Base-by-base conservation (phyloP, 2,888 invertebrate species). In the Pammene fasciana region DNA sequence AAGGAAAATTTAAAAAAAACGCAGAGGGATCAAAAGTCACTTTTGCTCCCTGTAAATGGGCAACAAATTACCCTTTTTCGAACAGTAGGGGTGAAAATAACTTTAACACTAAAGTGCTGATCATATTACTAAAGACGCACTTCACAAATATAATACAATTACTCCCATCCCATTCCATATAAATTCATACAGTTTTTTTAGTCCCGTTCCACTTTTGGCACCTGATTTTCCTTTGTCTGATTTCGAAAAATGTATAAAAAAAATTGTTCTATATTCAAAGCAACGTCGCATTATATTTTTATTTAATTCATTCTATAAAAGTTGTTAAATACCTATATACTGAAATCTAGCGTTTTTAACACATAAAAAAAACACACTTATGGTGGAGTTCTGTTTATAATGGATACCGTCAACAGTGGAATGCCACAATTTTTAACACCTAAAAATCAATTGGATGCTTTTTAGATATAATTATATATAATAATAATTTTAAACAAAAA, bases 311-410 rank as follows among this genome's bases (percentile, higher is more conserved):
- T 67, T 64, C 18, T 67, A 64, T 41, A 55, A 73, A 73, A 70
- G 36, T 38, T 73, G 65, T 70, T 70, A 73, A 67, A 71, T 64
- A 70, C 38, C 45, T 70, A 72, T 7, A 55, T n/a, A 26, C 26
- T 66, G 14, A 72, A n/a, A 46, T 75, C 74, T 75, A 75, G 75
- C 75, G 70, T 70, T 71, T 71, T 68, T 71, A 71, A 72, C 67
- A 72, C 61, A 64, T 67, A 59, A 46, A 26, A 46, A 26, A 68
- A 54, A 71, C 56, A 65, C 60, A 67, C 36, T n/a, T 56, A 60
- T 43, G 7, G 26, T 18, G 18, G 26, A 56, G n/a, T 16, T 60
- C 14, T 48, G 14, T 55, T 26, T 36, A 34, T 55, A 56, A 64
- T 36, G 34, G 36, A 64, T 34, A 60, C 34, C 41, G 8, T 16